phyloP scores from a whole-genome alignment of 92 coral and sea anemone species.

The Siderastrea siderea region DNA sequence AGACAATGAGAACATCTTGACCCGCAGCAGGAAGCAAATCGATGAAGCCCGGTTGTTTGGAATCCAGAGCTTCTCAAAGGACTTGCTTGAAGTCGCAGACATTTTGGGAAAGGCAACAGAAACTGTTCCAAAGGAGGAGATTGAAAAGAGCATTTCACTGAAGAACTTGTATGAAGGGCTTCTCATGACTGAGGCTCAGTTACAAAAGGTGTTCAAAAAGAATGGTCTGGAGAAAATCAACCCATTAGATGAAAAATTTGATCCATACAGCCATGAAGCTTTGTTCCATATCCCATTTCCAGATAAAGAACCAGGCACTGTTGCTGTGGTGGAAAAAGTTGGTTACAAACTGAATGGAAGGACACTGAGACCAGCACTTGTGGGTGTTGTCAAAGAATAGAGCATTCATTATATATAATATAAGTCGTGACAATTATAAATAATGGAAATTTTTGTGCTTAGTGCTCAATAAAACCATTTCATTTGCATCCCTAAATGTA shows the following conservation, averaged over 20 bases:
- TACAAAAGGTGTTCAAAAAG: slow-evolving; percentile 90
- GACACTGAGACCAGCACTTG: slow-evolving; percentile 97
- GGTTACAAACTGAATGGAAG: slow-evolving; percentile 96
- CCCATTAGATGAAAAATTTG: slow-evolving; percentile 94
- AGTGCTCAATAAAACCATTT: not conserved
- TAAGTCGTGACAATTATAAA: not conserved
- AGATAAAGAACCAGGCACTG: slow-evolving; percentile 94
- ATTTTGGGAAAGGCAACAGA: slow-evolving; percentile 95
- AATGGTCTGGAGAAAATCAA: slow-evolving; percentile 94
- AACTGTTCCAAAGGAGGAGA: slow-evolving; percentile 88
- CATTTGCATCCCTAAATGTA: not conserved
- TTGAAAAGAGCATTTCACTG: slow-evolving; percentile 73
- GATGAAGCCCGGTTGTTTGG: slow-evolving; percentile 97
- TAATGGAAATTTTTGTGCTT: not conserved
- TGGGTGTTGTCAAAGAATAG: slow-evolving; percentile 90
- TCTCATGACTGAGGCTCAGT: slow-evolving; percentile 89
- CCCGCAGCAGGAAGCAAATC: slow-evolving; percentile 89
- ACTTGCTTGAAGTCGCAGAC: slow-evolving; percentile 97
- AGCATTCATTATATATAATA: not conserved
- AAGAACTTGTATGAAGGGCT: slow-evolving; percentile 97
- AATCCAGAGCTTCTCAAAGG: slow-evolving; percentile 95
- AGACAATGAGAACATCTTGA: slow-evolving; percentile 93
- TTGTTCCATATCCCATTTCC: slow-evolving; percentile 92
- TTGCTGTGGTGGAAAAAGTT: slow-evolving; percentile 91
- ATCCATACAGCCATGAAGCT: slow-evolving; percentile 97